phyloP scores from a whole-genome alignment of 2,797 vertebrate species.

The Rhodeus uyekii region DNA sequence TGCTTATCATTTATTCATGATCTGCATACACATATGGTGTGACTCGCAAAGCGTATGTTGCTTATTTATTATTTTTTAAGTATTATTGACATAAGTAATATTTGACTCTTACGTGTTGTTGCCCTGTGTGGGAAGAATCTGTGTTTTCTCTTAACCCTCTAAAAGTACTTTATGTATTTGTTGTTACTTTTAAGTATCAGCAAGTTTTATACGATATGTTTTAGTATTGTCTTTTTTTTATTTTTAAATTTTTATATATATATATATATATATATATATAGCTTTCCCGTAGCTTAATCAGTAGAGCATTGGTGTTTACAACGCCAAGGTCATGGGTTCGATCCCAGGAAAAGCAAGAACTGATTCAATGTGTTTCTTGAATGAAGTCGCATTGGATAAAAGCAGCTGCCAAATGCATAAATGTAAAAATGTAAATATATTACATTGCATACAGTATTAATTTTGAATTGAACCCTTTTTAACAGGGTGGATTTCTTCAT shows the following conservation, averaged over 20 bases:
- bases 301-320: no score
- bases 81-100: not conserved
- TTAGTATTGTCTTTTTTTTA: not conserved
- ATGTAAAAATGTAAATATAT: no score
- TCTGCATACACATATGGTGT: slow-evolving; percentile 23
- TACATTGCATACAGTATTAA: not conserved
- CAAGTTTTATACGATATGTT: not conserved
- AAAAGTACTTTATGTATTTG: not conserved
- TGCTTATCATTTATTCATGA: slow-evolving; percentile 14
- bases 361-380: no score
- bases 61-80: not conserved
- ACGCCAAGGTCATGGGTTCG: no score
- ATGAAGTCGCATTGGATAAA: no score
- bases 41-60: not conserved
- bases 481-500: slow-evolving; percentile 94
- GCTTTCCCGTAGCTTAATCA: no score
- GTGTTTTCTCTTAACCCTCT: not conserved
- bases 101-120: not conserved
- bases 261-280: no score
- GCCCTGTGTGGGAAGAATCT: slow-evolving; percentile 15
- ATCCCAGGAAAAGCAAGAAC: no score
- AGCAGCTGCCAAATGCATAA: no score
- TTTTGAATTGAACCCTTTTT: not conserved
- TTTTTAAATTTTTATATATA: no score
- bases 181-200: not conserved